phyloP scores from a whole-genome alignment of 2,113 vertebrate genomes.

The Phasianus colchicus region DNA sequence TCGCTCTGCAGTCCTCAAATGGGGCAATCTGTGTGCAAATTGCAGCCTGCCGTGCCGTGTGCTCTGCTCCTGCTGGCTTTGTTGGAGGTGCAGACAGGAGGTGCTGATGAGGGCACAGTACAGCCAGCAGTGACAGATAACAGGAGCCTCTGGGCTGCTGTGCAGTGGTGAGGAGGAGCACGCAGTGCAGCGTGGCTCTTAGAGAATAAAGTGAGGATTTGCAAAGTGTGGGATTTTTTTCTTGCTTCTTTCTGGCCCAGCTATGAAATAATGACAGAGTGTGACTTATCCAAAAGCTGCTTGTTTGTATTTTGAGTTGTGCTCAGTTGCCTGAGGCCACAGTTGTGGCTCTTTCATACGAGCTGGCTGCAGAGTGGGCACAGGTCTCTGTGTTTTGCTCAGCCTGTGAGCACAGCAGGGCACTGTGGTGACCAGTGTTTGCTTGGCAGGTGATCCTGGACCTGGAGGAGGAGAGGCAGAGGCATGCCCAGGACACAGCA shows the following conservation, averaged over 20 bases:
- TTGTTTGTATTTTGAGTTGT: accelerated
- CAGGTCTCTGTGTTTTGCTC: no score
- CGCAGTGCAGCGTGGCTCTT: accelerated
- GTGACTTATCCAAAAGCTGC: neutral
- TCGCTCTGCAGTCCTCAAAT: neutral
- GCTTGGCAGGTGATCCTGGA: conserved; percentile 91
- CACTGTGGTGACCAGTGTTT: conserved; percentile 13
- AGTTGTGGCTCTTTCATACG: accelerated
- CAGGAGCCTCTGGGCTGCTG: accelerated
- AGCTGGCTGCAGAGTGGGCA: accelerated
- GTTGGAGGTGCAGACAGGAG: neutral
- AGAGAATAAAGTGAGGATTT: accelerated
- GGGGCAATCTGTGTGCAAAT: neutral
- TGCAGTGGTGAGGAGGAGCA: neutral
- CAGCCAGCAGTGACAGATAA: accelerated
- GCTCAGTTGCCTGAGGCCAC: accelerated
- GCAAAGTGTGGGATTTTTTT: neutral
- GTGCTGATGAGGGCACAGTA: neutral
- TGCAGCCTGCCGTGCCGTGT: neutral
- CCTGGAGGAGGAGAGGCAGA: conserved; percentile 92
- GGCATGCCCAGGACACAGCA: conserved; percentile 94
- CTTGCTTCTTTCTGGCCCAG: no score
- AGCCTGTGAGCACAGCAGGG: neutral
- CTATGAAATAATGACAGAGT: accelerated
- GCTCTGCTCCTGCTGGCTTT: neutral